phyloP scores from a whole-genome alignment of 2,797 vertebrate species.

The Neopelma chrysocephalum region DNA sequence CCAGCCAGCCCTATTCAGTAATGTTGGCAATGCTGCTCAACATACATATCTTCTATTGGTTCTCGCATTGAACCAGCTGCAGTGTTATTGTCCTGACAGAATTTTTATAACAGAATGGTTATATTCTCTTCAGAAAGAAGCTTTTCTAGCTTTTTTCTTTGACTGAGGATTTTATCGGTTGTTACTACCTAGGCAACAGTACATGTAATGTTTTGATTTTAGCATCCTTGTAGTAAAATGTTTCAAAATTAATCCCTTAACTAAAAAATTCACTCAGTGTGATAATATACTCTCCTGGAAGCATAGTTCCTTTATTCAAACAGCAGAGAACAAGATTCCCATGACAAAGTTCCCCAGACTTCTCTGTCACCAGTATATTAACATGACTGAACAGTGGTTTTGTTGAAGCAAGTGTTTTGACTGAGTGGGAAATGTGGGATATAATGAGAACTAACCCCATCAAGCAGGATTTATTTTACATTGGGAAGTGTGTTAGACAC shows the following conservation, averaged over 20 bases:
- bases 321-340: neutral
- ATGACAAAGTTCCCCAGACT: neutral
- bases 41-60: neutral
- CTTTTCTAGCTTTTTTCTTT: neutral
- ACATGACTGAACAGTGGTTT: neutral
- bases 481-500: neutral
- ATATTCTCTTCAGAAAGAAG: neutral
- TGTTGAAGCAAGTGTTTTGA: neutral
- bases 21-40: neutral
- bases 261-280: neutral
- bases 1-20: neutral
- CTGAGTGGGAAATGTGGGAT: neutral
- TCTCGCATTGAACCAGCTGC: neutral
- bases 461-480: neutral
- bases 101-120: neutral
- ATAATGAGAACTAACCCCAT: neutral
- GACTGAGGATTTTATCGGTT: neutral
- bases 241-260: slow-evolving; percentile 8
- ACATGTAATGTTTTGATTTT: neutral
- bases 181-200: neutral
- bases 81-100: neutral
- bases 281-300: neutral
- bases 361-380: neutral
- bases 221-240: neutral
- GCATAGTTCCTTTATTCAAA: neutral